These are phyloP conservation scores for Rhadinocentrus ornatus DNA, from an alignment of 2,797 vertebrate genomes.

Conservation along the genomic window DNA sequence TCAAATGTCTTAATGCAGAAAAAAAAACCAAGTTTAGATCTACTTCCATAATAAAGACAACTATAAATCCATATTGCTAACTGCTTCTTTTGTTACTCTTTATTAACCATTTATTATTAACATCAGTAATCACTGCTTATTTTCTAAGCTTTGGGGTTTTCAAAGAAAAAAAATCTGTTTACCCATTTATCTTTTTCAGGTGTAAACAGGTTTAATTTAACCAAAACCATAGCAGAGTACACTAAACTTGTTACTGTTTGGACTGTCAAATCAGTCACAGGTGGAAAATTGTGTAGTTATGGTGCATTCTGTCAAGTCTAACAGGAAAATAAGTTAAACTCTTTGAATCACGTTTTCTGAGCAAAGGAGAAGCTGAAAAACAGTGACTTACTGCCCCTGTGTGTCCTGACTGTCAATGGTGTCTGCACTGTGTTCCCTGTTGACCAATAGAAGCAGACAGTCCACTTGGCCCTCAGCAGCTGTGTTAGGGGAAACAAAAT, in stretches of 20 bases:
- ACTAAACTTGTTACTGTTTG: background rate
- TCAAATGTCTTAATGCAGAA: background rate
- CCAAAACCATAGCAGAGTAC: too few species aligned
- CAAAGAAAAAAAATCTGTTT: too few species aligned
- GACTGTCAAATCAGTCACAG: background rate
- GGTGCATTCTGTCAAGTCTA: background rate
- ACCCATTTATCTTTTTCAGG: too few species aligned
- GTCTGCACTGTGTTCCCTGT: conserved; percentile 86
- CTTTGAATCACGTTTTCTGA: background rate
- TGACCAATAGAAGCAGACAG: conserved; percentile 92
- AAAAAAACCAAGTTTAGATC: too few species aligned
- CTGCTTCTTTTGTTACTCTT: background rate
- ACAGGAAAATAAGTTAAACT: background rate
- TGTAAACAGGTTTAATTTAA: too few species aligned
- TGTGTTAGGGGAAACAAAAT: conserved; percentile 61
- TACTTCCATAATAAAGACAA: background rate
- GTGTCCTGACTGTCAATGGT: conserved; percentile 90
- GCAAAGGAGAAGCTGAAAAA: background rate
- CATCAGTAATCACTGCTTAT: background rate
- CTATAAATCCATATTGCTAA: background rate
- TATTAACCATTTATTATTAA: background rate
- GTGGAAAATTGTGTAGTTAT: background rate
- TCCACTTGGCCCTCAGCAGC: conserved; percentile 93
- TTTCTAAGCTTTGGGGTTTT: background rate
- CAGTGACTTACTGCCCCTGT: conserved; percentile 88